Percentiles rank a stretch among this genome's conserved stretches.
phyloP scores from a whole-genome alignment of 2,797 vertebrate genomes.

The Alosa sapidissima region DNA sequence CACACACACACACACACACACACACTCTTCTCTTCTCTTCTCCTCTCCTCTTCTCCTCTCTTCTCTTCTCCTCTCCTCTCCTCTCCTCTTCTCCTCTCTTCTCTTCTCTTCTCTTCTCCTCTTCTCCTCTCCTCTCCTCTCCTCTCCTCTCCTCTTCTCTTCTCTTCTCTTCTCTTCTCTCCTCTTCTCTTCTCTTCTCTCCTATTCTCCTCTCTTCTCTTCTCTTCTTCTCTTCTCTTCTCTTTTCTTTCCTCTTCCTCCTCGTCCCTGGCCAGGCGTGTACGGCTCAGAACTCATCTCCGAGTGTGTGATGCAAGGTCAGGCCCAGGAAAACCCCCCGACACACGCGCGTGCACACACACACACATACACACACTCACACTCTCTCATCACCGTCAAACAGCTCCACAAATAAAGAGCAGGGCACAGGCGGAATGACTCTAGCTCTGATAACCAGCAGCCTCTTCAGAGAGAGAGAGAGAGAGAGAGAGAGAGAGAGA shows the following conservation, averaged over 20 bases:
- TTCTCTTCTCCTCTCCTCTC: background rate
- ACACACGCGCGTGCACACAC: too few relatives aligned
- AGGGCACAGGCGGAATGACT: background rate
- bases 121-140: too few relatives aligned
- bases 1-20: background rate
- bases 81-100: too few relatives aligned
- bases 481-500: background rate
- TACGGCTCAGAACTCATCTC: background rate
- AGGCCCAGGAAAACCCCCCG: background rate
- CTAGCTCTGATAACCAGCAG: background rate
- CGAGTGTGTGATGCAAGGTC: background rate
- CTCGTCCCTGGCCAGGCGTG: background rate
- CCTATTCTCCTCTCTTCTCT: too few relatives aligned
- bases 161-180: background rate
- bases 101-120: background rate
- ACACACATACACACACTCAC: too few relatives aligned
- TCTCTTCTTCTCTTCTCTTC: background rate
- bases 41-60: background rate
- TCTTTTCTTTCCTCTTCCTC: background rate
- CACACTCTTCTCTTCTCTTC: background rate
- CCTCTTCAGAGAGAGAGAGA: background rate
- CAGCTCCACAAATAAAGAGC: conserved; percentile 13
- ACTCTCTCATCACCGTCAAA: background rate
- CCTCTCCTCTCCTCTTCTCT: background rate
- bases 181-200: background rate